Evolutionary conservation across 2,888 invertebrate genomes (phyloP).

Genomic region (Ecliptopera silaceata): DNA sequence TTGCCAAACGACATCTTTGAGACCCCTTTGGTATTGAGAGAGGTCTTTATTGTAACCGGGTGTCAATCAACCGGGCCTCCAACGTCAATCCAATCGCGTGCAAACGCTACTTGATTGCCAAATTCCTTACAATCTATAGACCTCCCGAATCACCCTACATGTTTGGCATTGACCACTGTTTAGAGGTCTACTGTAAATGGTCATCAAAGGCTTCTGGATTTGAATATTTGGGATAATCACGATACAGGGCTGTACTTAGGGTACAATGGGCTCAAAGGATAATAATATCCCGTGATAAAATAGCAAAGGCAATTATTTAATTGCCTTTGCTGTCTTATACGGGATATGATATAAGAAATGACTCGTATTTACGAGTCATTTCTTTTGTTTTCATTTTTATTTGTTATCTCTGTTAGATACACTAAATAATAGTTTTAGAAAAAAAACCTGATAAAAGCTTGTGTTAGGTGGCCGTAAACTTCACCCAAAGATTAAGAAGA

Average conservation of each 20-base stretch:
- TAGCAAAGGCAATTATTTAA: too few relatives aligned
- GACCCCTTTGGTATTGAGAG: background rate
- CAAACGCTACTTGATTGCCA: constrained; percentile 63
- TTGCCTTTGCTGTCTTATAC: too few relatives aligned
- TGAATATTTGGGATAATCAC: constrained; percentile 37
- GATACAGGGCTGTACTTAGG: constrained; percentile 3
- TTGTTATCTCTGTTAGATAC: too few relatives aligned
- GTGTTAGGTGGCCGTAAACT: too few relatives aligned
- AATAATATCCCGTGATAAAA: background rate
- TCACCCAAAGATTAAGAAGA: too few relatives aligned
- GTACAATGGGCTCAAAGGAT: background rate
- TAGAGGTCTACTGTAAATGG: constrained; percentile 19
- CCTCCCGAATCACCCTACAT: background rate
- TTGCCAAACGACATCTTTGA: too few relatives aligned
- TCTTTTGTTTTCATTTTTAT: too few relatives aligned
- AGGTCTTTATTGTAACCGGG: constrained; percentile 38
- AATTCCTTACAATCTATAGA: constrained; percentile 52
- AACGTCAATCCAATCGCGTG: constrained; percentile 4
- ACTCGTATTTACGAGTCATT: too few relatives aligned
- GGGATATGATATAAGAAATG: too few relatives aligned
- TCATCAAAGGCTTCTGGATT: constrained; percentile 27
- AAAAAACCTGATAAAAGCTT: too few relatives aligned
- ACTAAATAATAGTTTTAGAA: too few relatives aligned
- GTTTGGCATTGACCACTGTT: background rate
- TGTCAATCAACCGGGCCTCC: constrained; percentile 49